phyloP scores from a whole-genome alignment of 2,888 invertebrate genomes.

The Acleris laterana region DNA sequence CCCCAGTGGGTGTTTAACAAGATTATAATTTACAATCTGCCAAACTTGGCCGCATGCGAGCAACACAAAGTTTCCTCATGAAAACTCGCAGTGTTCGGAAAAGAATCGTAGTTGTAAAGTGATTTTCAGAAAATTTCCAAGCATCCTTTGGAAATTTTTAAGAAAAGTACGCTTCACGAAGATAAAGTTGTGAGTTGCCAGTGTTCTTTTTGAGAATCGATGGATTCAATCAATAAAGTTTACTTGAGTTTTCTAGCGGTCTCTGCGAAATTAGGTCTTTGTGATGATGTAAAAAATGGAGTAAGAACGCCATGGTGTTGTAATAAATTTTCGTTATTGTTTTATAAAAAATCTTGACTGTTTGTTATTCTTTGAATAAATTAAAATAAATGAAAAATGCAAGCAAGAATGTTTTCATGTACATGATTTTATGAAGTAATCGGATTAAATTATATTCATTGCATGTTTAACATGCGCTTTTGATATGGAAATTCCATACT shows the following conservation, averaged over 20 bases:
- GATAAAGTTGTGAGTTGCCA: conserved; percentile 44
- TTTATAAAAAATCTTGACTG: no score
- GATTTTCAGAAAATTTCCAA: conserved; percentile 55
- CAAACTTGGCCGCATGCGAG: conserved; percentile 50
- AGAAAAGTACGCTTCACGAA: conserved; percentile 42
- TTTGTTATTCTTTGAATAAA: no score
- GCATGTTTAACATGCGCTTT: no score
- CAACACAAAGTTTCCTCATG: conserved; percentile 63
- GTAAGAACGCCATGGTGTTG: no score
- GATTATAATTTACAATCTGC: conserved; percentile 37
- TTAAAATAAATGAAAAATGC: no score
- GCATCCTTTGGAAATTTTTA: conserved; percentile 50
- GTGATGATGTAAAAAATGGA: not conserved
- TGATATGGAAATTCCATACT: no score
- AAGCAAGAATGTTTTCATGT: no score
- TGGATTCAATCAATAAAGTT: conserved; percentile 36
- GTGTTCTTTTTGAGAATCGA: conserved; percentile 34
- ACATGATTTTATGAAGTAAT: no score
- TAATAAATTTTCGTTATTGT: no score
- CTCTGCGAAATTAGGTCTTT: not conserved
- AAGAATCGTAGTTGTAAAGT: conserved; percentile 57
- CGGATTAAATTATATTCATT: no score
- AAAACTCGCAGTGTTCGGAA: conserved; percentile 65
- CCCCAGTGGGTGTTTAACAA: conserved; percentile 25
- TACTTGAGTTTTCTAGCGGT: conserved; percentile 15